These are phyloP conservation scores for Australoheros facetus DNA, from an alignment of 2,797 vertebrate species.

Conservation along the genomic window DNA sequence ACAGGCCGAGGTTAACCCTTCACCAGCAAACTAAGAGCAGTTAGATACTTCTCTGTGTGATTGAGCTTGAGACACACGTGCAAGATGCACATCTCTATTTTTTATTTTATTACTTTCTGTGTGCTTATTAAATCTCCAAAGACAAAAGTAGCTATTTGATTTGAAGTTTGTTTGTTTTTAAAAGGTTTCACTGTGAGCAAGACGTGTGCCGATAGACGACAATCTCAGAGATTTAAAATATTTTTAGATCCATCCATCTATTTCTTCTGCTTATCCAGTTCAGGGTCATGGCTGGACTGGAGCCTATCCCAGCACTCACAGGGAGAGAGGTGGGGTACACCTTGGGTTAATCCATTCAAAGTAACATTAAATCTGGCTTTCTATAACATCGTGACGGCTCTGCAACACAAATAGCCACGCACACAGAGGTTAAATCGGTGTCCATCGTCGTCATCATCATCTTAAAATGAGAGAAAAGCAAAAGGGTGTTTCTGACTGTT, in stretches of 20 bases:
- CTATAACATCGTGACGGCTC: neutral
- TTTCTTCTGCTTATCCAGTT: too few relatives aligned
- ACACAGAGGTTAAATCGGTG: too few relatives aligned
- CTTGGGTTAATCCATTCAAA: neutral
- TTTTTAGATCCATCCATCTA: neutral
- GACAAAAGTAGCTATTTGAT: neutral
- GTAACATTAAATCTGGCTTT: neutral
- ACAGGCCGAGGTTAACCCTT: slow-evolving; percentile 60
- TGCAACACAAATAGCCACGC: neutral
- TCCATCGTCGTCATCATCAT: neutral
- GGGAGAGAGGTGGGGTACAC: neutral
- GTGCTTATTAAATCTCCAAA: too few relatives aligned
- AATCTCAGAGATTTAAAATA: neutral
- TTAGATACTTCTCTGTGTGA: neutral
- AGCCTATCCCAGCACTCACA: neutral
- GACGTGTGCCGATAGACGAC: neutral
- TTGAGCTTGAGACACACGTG: neutral
- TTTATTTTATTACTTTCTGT: neutral
- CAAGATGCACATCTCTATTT: neutral
- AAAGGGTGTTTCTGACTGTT: neutral
- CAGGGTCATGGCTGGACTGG: neutral
- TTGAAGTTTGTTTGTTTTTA: neutral
- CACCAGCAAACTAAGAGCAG: neutral
- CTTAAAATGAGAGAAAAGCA: neutral
- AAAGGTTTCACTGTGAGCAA: neutral